Evolutionary conservation across 2,797 vertebrate species (phyloP).

Genomic region (Amblyraja radiata): DNA sequence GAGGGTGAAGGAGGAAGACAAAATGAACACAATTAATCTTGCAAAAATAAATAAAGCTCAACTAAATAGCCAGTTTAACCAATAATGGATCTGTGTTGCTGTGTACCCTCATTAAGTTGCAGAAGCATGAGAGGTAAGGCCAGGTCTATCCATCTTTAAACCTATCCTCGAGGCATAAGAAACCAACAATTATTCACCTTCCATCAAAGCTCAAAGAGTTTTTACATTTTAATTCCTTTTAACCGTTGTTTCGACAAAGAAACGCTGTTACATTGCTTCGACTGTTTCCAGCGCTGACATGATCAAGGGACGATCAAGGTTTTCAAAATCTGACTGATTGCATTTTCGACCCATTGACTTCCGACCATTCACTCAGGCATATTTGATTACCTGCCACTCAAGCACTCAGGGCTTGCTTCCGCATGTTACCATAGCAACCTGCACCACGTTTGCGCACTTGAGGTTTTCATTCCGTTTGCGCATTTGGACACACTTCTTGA

Average conservation of each 20-base stretch:
- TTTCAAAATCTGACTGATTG: constrained; percentile 6
- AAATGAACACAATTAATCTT: background rate
- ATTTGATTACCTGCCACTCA: constrained; percentile 7
- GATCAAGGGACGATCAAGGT: background rate
- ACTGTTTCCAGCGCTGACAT: background rate
- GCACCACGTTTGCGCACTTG: background rate
- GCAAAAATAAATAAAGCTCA: background rate
- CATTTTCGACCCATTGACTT: background rate
- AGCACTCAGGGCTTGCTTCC: background rate
- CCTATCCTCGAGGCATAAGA: background rate
- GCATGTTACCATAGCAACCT: background rate
- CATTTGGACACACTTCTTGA: constrained; percentile 33
- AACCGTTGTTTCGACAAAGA: background rate
- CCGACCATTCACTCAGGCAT: background rate
- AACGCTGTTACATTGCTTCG: background rate
- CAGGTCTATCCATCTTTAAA: constrained; percentile 3
- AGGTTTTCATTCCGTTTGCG: background rate
- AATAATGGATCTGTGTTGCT: background rate
- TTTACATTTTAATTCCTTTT: background rate
- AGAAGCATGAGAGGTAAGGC: background rate
- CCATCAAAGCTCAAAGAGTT: background rate
- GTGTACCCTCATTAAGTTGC: background rate
- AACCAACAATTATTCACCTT: constrained; percentile 5
- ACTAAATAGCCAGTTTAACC: background rate
- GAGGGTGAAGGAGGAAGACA: too few relatives aligned